Conservation (phyloP, 1,140 invertebrate genomes). For the Geopemphigus sp. region DNA sequence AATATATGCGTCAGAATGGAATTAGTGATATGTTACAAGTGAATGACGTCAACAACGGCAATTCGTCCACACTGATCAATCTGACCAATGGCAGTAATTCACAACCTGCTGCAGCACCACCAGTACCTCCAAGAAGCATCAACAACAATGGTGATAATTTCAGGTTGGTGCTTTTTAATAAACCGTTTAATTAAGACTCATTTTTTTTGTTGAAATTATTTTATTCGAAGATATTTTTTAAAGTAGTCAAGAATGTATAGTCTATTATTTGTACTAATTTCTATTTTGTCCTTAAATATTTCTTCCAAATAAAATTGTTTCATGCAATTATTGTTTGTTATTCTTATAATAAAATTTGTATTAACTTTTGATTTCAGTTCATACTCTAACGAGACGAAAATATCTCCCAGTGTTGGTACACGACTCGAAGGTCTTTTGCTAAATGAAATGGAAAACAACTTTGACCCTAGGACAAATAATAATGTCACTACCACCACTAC, state of each 20-base stretch:
- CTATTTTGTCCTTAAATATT: too few species aligned
- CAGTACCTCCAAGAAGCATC: constrained; percentile 47
- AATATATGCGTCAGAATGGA: constrained; percentile 58
- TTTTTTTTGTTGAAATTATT: too few species aligned
- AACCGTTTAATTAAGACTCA: background rate
- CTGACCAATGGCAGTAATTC: constrained; percentile 55
- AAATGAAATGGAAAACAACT: constrained; percentile 75
- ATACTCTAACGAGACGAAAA: background rate
- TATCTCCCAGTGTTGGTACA: constrained; percentile 66
- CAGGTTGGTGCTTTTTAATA: constrained; percentile 20
- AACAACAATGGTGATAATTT: constrained; percentile 42
- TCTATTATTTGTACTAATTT: too few species aligned
- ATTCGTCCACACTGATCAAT: constrained; percentile 51
- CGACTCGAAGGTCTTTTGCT: constrained; percentile 79
- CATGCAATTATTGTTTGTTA: too few species aligned
- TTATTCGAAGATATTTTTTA: too few species aligned
- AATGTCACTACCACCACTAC: background rate
- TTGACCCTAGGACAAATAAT: constrained; percentile 67
- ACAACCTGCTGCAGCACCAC: constrained; percentile 26
- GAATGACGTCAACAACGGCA: constrained; percentile 52
- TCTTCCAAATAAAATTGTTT: too few species aligned
- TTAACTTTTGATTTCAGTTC: constrained; percentile 13
- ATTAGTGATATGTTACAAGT: constrained; percentile 60
- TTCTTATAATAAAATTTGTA: too few species aligned
- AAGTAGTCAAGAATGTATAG: too few species aligned